These are phyloP conservation scores for Eulacestoma nigropectus DNA, from an alignment of 2,113 vertebrate species.

Conservation along the genomic window DNA sequence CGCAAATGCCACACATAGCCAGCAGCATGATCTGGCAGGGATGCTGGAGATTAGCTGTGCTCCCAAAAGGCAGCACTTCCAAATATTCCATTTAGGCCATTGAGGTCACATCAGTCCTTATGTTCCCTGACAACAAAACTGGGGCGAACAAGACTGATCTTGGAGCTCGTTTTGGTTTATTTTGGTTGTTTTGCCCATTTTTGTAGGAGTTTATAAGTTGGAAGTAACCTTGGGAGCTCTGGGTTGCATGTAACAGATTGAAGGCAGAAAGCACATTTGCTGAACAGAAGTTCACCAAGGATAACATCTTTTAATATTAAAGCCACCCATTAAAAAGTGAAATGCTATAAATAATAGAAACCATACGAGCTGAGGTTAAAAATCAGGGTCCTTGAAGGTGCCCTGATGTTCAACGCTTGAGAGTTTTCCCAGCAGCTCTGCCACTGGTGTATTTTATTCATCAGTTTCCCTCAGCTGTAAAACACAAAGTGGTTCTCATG, in stretches of 20 bases:
- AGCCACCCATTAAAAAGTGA: not conserved
- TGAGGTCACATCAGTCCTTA: not conserved
- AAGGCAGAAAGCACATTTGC: conserved; percentile 19
- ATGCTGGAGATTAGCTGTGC: not conserved
- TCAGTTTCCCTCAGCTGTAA: not conserved
- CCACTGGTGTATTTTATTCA: not conserved
- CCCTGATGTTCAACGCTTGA: not conserved
- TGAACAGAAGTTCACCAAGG: not conserved
- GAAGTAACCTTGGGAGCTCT: not conserved
- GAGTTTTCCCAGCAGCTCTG: not conserved
- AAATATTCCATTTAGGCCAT: not conserved
- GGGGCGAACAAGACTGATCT: not conserved
- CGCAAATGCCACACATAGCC: not conserved
- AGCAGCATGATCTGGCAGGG: not conserved
- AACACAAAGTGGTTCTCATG: not conserved
- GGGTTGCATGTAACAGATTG: not conserved
- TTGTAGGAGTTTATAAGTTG: not conserved
- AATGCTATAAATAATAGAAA: not conserved
- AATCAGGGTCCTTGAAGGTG: not conserved
- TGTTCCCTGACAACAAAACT: not conserved
- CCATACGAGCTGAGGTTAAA: not conserved
- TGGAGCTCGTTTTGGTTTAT: not conserved
- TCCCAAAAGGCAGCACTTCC: not conserved
- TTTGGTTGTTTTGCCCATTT: not conserved
- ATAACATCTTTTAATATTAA: conserved; percentile 16